Conservation (phyloP, 2,113 vertebrate species). For the Hippoglossus stenolepis region DNA sequence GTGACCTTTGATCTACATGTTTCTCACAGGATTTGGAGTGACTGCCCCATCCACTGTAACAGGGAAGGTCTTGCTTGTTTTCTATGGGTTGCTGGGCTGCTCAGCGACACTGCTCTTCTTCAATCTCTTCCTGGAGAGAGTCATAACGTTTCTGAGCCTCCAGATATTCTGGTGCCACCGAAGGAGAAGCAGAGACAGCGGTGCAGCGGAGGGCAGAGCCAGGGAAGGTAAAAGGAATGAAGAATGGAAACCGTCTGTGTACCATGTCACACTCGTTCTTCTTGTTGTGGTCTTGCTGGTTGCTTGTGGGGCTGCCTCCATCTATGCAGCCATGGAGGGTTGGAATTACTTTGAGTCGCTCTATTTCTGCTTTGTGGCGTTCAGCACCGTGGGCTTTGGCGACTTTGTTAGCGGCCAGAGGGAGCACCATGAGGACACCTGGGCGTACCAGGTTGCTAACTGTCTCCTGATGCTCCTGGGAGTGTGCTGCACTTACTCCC, state of each 20-base stretch:
- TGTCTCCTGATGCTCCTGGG: conserved; percentile 74
- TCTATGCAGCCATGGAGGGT: conserved; percentile 74
- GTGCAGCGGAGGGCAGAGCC: background rate
- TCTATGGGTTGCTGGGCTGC: conserved; percentile 77
- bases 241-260: conserved; percentile 68
- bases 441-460: conserved; percentile 69
- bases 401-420: conserved; percentile 78
- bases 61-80: conserved; percentile 76
- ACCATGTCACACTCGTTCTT: conserved; percentile 66
- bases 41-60: conserved; percentile 66
- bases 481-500: conserved; percentile 74
- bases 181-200: conserved; percentile 3
- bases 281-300: conserved; percentile 58
- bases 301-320: conserved; percentile 62
- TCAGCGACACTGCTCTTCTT: conserved; percentile 74
- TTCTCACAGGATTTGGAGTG: conserved; percentile 74
- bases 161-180: conserved; percentile 52
- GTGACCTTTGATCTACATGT: background rate
- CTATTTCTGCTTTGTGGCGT: conserved; percentile 80
- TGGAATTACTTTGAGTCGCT: conserved; percentile 75
- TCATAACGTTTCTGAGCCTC: conserved; percentile 62
- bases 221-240: background rate
- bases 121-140: conserved; percentile 64
- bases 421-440: conserved; percentile 45
- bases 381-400: conserved; percentile 79